Evolutionary conservation across 2,113 vertebrate genomes (phyloP).

Genomic region (Sturnus vulgaris): DNA sequence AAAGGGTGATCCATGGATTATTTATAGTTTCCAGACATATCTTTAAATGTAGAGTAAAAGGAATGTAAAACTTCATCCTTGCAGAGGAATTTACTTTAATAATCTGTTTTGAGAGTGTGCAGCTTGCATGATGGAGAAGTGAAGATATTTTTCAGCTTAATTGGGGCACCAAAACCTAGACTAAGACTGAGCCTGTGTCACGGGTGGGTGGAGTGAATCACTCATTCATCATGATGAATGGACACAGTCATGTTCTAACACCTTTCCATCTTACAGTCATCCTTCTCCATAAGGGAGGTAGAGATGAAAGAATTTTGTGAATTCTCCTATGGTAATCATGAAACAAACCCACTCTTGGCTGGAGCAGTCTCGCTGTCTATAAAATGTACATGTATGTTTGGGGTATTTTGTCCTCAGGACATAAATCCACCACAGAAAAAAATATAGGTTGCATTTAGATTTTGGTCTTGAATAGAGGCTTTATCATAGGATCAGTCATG

Average conservation of each 20-base stretch:
- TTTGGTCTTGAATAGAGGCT: neutral
- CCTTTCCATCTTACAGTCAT: neutral
- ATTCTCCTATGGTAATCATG: neutral
- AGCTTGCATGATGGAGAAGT: neutral
- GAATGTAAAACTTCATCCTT: neutral
- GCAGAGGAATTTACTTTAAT: neutral
- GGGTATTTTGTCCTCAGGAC: neutral
- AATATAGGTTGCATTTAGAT: neutral
- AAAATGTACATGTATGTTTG: neutral
- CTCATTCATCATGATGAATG: neutral
- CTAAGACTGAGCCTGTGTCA: neutral
- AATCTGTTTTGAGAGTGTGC: neutral
- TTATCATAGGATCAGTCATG: neutral
- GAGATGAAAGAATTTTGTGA: neutral
- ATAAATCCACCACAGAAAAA: neutral
- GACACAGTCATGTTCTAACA: neutral
- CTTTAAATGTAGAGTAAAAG: neutral
- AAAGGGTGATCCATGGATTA: neutral
- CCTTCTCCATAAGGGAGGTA: neutral
- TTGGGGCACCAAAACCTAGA: neutral
- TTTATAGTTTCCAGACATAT: neutral
- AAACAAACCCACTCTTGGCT: neutral
- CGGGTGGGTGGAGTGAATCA: neutral
- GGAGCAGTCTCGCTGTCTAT: fast-evolving
- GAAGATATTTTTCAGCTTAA: neutral